Evolutionary conservation across 1,140 invertebrate genomes (phyloP), one percentile per base, ranked within the genome.

Genomic region (Latrodectus geometricus): DNA sequence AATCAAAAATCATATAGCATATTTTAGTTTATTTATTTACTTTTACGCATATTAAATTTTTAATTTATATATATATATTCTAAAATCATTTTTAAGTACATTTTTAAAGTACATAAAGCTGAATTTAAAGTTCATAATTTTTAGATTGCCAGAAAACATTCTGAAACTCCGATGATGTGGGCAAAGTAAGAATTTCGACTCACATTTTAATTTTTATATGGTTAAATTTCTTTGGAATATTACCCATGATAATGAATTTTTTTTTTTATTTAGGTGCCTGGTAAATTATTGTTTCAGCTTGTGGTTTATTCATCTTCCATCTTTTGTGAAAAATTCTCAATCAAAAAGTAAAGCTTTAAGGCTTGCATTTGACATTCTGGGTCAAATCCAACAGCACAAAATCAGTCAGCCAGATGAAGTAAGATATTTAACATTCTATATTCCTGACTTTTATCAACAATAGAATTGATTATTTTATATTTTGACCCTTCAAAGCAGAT

Each of bases 291-390:
- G 91, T 90, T 94, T 91, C 91, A 98, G 97, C 84, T 92, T 99
- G n/a, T 99, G 99, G 95, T 99, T 99, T 92, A 94, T 99, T 89
- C 95, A 98, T 90, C 93, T 99, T 88, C 96, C 97, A 12, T 95
- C 96, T 75, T 95, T 94, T 90, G 92, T 96, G 82, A 83, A 86
- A 79, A 89, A 88, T 50, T 93, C 92, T 79, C 88, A 88, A 88
- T 89, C 92, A 54, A 92, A 94, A 90, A 94, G 94, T 81, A 94
- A 95, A 8, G 95, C 96, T 12, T 91, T 99, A 65, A 94, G 95
- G 70, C 93, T 94, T 75, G 97, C 97, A 7, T 98, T 96, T 90
- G 96, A 97, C 89, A 92, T 98, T 14, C 92, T 99, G 68, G 94
- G 95, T 61, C 94, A 94, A 89, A 96, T 98, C 90, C 96, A 97